A percentile compares a stretch with the other conserved stretches of the same genome.
These are phyloP conservation scores for Cryptotis parvus DNA, from an alignment of 2,113 vertebrate species.

Conservation along the genomic window DNA sequence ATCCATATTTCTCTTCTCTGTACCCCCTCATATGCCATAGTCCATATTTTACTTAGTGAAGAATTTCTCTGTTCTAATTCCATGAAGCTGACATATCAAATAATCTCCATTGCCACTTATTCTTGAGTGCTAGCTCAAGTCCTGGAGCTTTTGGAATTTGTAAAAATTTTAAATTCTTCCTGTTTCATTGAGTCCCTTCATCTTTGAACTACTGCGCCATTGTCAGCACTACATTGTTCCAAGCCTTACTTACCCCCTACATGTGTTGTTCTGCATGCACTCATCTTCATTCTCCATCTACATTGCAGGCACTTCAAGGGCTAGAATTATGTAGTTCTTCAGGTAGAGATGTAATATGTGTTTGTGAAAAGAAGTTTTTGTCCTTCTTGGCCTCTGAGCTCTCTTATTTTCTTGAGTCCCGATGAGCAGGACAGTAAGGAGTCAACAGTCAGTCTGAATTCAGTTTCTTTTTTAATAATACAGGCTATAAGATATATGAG, in stretches of 20 bases:
- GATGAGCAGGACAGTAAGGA: background rate
- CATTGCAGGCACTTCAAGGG: too few relatives aligned
- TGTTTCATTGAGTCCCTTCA: background rate
- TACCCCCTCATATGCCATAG: too few relatives aligned
- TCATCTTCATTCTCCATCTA: background rate
- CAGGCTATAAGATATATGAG: background rate
- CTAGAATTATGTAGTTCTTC: background rate
- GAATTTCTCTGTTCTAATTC: background rate
- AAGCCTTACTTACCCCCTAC: background rate
- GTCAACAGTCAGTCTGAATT: conserved; percentile 9
- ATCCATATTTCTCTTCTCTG: too few relatives aligned
- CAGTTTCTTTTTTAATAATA: background rate
- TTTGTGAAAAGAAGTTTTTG: background rate
- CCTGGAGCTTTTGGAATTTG: background rate
- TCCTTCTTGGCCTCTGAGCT: background rate
- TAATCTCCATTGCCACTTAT: background rate
- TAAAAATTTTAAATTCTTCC: background rate
- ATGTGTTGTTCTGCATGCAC: fast-evolving
- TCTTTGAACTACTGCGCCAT: background rate
- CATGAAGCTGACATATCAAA: background rate
- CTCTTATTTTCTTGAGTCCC: background rate
- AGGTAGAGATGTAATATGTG: background rate
- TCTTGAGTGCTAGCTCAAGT: background rate
- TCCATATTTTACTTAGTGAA: background rate
- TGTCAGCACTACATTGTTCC: background rate